A percentile compares a stretch with the other conserved stretches of the same genome.
These are phyloP conservation scores for Microplitis mediator DNA, from an alignment of 1,140 invertebrate genomes.

Conservation along the genomic window DNA sequence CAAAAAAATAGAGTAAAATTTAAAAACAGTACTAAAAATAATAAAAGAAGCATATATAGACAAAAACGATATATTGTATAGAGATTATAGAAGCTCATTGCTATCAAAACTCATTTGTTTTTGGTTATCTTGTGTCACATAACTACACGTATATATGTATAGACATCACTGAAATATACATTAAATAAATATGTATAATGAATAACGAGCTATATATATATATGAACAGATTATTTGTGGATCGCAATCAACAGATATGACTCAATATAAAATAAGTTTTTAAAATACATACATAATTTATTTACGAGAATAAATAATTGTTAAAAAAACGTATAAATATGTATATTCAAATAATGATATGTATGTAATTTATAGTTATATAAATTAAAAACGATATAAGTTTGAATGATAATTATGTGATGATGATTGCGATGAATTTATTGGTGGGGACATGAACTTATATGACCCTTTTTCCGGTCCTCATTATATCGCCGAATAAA, in stretches of 20 bases:
- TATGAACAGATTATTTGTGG: too few relatives aligned
- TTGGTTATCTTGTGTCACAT: slow-evolving; percentile 43
- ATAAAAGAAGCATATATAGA: too few relatives aligned
- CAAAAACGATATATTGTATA: not conserved
- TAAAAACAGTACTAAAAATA: not conserved
- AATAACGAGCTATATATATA: slow-evolving; percentile 35
- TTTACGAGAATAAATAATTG: not conserved
- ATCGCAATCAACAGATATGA: too few relatives aligned
- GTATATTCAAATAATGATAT: not conserved
- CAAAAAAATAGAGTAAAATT: not conserved
- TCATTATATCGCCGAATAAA: slow-evolving; percentile 23
- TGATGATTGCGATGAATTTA: slow-evolving; percentile 12
- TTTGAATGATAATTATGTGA: not conserved
- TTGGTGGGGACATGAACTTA: slow-evolving; percentile 12
- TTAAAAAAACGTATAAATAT: not conserved
- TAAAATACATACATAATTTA: too few relatives aligned
- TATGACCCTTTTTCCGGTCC: slow-evolving; percentile 23
- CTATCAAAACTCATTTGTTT: slow-evolving; percentile 53
- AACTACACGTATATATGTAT: not conserved
- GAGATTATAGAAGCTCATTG: slow-evolving; percentile 3
- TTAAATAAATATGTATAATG: slow-evolving; percentile 23
- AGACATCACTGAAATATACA: too few relatives aligned
- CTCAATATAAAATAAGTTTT: too few relatives aligned
- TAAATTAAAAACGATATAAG: too few relatives aligned
- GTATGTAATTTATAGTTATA: too few relatives aligned